These are phyloP conservation scores for Erynnis tages DNA, from an alignment of 2,888 invertebrate genomes.

Conservation along the genomic window DNA sequence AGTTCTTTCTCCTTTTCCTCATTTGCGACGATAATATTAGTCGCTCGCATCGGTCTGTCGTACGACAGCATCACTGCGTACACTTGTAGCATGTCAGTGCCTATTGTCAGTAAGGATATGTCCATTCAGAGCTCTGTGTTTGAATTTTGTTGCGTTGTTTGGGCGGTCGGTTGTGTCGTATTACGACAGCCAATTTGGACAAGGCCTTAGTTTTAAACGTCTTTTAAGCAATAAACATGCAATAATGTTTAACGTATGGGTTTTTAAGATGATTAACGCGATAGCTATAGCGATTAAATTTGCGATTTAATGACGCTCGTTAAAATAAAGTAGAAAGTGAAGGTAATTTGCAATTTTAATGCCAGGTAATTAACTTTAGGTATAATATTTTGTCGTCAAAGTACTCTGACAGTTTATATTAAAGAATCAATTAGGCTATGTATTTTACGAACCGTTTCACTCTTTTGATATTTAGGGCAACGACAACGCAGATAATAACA, in stretches of 20 bases:
- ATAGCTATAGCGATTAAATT: background rate
- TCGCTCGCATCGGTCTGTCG: too few relatives aligned
- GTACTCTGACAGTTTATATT: slow-evolving; percentile 10
- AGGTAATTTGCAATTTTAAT: slow-evolving; percentile 14
- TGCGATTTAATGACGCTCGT: slow-evolving; percentile 7
- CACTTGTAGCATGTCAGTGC: too few relatives aligned
- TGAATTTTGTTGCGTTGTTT: too few relatives aligned
- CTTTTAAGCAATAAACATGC: background rate
- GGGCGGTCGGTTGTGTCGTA: too few relatives aligned
- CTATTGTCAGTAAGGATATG: too few relatives aligned
- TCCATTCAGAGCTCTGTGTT: too few relatives aligned
- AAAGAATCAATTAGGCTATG: slow-evolving; percentile 9
- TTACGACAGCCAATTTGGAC: too few relatives aligned
- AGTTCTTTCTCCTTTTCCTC: too few relatives aligned
- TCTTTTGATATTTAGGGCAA: slow-evolving; percentile 2
- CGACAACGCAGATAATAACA: slow-evolving; percentile 4
- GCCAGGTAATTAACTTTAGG: slow-evolving; percentile 14
- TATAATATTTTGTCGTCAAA: slow-evolving; percentile 12
- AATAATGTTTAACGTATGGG: background rate
- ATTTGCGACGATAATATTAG: too few relatives aligned
- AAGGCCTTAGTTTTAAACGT: too few relatives aligned
- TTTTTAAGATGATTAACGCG: background rate
- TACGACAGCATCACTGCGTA: too few relatives aligned
- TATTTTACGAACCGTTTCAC: background rate
- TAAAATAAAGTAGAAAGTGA: slow-evolving; percentile 14